Evolutionary conservation across 2,113 vertebrate genomes (phyloP).

Genomic region (Percina caprodes): DNA sequence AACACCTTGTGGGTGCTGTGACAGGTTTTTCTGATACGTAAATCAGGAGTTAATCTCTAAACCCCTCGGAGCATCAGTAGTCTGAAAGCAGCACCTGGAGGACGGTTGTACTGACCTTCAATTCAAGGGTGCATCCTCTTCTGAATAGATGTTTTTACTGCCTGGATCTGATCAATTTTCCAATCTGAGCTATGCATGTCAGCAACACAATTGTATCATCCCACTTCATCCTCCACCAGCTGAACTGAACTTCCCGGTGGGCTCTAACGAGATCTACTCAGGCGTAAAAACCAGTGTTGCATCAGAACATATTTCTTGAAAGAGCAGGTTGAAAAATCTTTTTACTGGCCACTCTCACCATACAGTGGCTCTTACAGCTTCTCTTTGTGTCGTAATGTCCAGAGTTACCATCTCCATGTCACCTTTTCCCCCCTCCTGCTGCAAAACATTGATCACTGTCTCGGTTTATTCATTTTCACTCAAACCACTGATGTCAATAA

Average conservation of each 20-base stretch:
- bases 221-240: slow-evolving; percentile 2
- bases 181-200: slow-evolving; percentile 48
- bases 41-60: not conserved
- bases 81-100: not conserved
- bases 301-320: slow-evolving; percentile 7
- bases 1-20: not conserved
- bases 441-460: slow-evolving; percentile 34
- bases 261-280: not conserved
- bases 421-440: not conserved
- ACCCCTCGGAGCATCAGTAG: not conserved
- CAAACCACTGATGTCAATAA: slow-evolving; percentile 29
- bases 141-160: slow-evolving; percentile 5
- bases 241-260: slow-evolving; percentile 17
- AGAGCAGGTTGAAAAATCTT: not conserved
- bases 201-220: not conserved
- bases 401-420: not conserved
- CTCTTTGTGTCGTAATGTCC: not conserved
- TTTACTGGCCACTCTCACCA: not conserved
- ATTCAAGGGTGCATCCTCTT: not conserved
- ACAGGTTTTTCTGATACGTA: slow-evolving; percentile 23
- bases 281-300: not conserved
- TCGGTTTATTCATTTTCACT: slow-evolving; percentile 30
- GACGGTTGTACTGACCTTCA: slow-evolving; percentile 22
- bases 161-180: slow-evolving; percentile 35
- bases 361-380: not conserved